Base-by-base conservation (phyloP, 2,113 vertebrate species). In the Monarcha castaneiventris region DNA sequence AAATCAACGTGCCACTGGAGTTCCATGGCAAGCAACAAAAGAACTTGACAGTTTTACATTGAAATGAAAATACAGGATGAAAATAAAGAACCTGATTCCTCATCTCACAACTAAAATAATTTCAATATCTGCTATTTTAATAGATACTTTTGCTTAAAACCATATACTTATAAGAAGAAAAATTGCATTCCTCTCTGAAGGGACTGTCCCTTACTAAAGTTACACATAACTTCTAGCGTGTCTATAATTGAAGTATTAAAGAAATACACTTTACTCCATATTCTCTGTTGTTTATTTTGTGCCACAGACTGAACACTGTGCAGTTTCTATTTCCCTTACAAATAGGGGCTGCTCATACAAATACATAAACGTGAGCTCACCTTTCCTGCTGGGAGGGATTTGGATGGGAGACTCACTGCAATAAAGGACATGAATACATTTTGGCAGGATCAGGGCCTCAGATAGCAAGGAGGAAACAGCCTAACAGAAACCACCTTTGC, bases 401-500 rank as follows among this genome's bases (percentile, higher is more conserved):
- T 92, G 49, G 84, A 44, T 78, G 83, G 68, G 72, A 86, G 39
- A 35, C 56, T 35, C 8, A 0, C 44, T 6, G 21, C 82, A 86
- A 25, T 73, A 55, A 93, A 49, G 85, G 68, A 74, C 61, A 35
- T 12, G 61, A n/a, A 90, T 51, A 63, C 13, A 12, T 85, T 77
- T 93, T 93, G 90, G 95, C 92, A 95, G 93, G 64, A 90, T 49
- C 69, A 6, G 72, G 55, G 75, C 90, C 82, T 92, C 72, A 41
- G 94, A 94, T 90, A 90, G 73, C 76, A 37, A 77, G 64, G 59
- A 83, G 87, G 87, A 95, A 96, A 64, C 12, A 0, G 10, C 52
- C 82, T 94, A 95, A 96, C 87, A 95, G 64, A 93, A 95, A 96
- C 87, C 74, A 93, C 81, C 84, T 96, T 93, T 95, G 68, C 82